Percentiles rank a stretch among this genome's conserved stretches.
phyloP scores from a whole-genome alignment of 2,797 vertebrate species.

The Columba guinea region DNA sequence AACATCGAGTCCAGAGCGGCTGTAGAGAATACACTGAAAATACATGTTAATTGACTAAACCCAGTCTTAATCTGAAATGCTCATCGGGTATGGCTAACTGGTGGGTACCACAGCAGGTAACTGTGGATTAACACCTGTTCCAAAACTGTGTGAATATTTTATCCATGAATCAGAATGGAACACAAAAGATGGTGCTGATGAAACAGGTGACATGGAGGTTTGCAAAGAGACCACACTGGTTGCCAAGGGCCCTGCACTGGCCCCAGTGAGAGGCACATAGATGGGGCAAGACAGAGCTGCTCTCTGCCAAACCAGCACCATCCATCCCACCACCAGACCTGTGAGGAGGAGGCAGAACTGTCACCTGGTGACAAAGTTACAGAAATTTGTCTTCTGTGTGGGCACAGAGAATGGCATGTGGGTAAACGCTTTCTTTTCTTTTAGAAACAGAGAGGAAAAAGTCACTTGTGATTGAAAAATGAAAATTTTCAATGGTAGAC shows the following conservation, averaged over 20 bases:
- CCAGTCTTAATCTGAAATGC: background rate
- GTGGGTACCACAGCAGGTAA: background rate
- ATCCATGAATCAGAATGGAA: background rate
- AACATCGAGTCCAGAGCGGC: background rate
- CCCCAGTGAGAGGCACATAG: rapidly evolving
- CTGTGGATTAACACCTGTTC: background rate
- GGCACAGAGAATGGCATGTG: background rate
- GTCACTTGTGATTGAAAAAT: background rate
- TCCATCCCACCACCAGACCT: background rate
- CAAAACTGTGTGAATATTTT: background rate
- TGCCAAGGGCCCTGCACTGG: background rate
- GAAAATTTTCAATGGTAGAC: background rate
- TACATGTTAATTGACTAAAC: background rate
- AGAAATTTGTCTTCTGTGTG: background rate
- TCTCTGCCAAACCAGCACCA: background rate
- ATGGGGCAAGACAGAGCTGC: background rate
- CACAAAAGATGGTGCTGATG: background rate
- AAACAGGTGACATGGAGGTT: background rate
- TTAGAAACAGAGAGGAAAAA: background rate
- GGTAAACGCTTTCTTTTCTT: background rate
- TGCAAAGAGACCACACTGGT: background rate
- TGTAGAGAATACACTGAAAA: background rate
- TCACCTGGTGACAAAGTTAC: background rate
- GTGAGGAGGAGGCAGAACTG: rapidly evolving
- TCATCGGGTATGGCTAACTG: background rate